Conservation (phyloP, 2,888 invertebrate genomes). For the Latrodectus elegans region DNA sequence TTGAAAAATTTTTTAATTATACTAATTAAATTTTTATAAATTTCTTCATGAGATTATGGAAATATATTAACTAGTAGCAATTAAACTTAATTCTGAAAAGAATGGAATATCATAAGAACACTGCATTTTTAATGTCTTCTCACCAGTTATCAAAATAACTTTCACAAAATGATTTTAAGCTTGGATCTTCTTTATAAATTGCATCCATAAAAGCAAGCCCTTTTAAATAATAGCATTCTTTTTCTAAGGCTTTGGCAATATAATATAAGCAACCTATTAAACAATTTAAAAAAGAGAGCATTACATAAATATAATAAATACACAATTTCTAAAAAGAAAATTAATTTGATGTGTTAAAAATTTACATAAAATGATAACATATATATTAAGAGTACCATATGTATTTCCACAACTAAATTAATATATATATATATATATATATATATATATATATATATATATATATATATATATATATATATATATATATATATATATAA, state of each 20-base stretch:
- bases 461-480: too few species aligned
- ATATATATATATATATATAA: too few species aligned
- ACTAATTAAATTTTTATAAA: too few species aligned
- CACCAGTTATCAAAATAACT: constrained; percentile 74
- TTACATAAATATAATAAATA: not conserved
- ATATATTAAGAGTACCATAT: too few species aligned
- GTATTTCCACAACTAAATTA: too few species aligned
- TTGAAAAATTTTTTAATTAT: too few species aligned
- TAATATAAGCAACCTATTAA: constrained; percentile 82
- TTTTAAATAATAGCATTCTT: constrained; percentile 84
- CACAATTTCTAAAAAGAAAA: constrained; percentile 46
- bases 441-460: too few species aligned
- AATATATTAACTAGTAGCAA: too few species aligned
- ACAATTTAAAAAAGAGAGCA: not conserved
- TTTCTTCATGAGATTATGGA: too few species aligned
- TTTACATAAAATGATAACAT: not conserved
- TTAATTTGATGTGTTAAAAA: not conserved
- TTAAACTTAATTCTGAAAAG: too few species aligned
- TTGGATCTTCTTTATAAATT: constrained; percentile 83
- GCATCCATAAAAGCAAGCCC: constrained; percentile 84
- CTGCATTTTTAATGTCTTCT: not conserved
- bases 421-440: too few species aligned
- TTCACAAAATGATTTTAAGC: constrained; percentile 77
- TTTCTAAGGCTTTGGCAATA: constrained; percentile 83
- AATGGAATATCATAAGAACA: too few species aligned